Base-by-base conservation (phyloP, 2,888 invertebrate species). In the Lymantria dispar region DNA sequence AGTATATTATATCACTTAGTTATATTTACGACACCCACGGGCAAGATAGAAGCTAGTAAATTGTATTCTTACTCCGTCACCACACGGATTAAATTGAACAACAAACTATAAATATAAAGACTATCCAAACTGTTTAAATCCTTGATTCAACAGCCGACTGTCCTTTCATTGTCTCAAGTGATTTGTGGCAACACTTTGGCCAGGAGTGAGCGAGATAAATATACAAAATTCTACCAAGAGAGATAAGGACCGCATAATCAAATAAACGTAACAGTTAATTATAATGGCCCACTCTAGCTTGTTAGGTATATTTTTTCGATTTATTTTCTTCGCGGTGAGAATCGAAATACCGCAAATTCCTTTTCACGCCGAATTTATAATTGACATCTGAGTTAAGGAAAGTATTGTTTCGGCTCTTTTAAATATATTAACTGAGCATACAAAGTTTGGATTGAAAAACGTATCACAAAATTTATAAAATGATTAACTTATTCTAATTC, bases 141-240 rank as follows among this genome's bases (percentile, higher is more conserved):
- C 50, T 41, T 15, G 56, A 58, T 50, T 45, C 56, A 58, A 61
- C 69, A 68, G 58, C 71, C 68, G 72, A 75, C 78, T 75, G 76
- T 80, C 83, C 72, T 75, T 74, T 78, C 80, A 85, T 85, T 86
- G 85, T 86, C 77, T 75, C 70, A 54, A 58, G 80, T 85, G 85
- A 85, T 86, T 85, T 85, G 85, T 82, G 80, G 72, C 65, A 64
- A 70, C 68, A 70, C 70, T 62, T 58, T 67, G 60, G 56, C 51
- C 56, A 58, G 48, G 60, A 42, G 38, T 56, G 58, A 47, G 42
- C 46, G 62, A 57, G 74, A 84, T 52, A 47, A 38, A 58, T 37
- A 67, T 70, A 80, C 40, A 42, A 2, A 41, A 50, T 30, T 7
- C n/a, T 7, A 13, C 29, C 29, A 42, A 7, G 55, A 47, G 11